These are phyloP conservation scores for Argyresthia albistria DNA, from an alignment of 2,888 invertebrate species.

Conservation along the genomic window DNA sequence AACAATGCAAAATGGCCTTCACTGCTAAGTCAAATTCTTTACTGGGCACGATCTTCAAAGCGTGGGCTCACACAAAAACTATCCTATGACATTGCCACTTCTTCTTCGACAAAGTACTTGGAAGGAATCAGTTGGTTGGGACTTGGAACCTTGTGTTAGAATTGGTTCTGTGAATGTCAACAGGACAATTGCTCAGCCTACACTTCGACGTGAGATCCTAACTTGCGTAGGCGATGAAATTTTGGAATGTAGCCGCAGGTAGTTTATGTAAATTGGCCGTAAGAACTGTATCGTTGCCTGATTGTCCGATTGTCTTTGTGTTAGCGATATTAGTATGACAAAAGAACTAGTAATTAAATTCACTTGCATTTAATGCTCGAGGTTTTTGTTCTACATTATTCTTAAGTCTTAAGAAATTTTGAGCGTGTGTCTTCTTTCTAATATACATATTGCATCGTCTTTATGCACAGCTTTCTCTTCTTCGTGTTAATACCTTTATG, in stretches of 20 bases:
- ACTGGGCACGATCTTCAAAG: slow-evolving; percentile 12
- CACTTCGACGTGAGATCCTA: slow-evolving; percentile 27
- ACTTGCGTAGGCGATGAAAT: slow-evolving; percentile 54
- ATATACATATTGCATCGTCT: too few relatives aligned
- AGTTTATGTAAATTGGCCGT: slow-evolving; percentile 36
- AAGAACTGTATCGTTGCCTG: slow-evolving; percentile 2
- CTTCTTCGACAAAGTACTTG: slow-evolving; percentile 38
- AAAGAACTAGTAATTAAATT: too few relatives aligned
- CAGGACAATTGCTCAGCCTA: slow-evolving; percentile 62
- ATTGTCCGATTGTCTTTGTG: too few relatives aligned
- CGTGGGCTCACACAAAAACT: slow-evolving; percentile 69
- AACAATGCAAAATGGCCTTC: slow-evolving; percentile 62
- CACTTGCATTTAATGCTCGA: too few relatives aligned
- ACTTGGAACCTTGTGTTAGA: slow-evolving; percentile 42
- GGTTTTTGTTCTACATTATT: too few relatives aligned
- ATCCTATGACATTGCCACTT: slow-evolving; percentile 60
- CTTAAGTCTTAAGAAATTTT: too few relatives aligned
- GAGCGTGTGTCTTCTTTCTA: too few relatives aligned
- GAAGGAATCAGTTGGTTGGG: not conserved
- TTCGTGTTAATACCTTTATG: too few relatives aligned
- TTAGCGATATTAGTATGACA: too few relatives aligned
- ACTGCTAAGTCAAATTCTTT: slow-evolving; percentile 64
- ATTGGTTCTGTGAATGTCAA: slow-evolving; percentile 38
- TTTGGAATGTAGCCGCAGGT: slow-evolving; percentile 39
- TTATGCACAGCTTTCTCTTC: too few relatives aligned